Evolutionary conservation across 2,113 vertebrate species (phyloP).

Genomic region (Propithecus coquereli): DNA sequence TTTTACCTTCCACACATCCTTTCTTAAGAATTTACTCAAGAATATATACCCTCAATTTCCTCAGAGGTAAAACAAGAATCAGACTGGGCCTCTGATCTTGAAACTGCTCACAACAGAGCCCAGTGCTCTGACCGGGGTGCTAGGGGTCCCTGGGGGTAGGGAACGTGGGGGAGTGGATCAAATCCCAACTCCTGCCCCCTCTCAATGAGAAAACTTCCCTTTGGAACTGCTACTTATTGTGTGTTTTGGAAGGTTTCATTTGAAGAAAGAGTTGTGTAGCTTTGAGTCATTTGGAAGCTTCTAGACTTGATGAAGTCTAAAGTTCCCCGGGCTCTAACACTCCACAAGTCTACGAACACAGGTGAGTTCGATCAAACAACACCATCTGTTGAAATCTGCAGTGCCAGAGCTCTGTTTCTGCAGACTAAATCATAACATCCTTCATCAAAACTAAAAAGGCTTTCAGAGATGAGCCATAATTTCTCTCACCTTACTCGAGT

Average conservation of each 20-base stretch:
- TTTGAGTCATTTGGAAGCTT: background rate
- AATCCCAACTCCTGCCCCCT: background rate
- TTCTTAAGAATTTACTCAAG: slow-evolving; percentile 1
- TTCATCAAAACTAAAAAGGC: background rate
- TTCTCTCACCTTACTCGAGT: background rate
- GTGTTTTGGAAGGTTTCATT: background rate
- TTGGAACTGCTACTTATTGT: background rate
- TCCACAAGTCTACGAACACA: background rate
- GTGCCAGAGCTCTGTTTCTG: background rate
- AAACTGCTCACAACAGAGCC: background rate
- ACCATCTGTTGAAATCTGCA: background rate
- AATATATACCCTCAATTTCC: background rate
- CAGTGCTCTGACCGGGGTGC: background rate
- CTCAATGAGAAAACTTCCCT: background rate
- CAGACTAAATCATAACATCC: background rate
- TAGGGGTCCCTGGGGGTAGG: background rate
- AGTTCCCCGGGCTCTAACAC: background rate
- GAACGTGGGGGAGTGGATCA: background rate
- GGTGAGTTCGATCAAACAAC: background rate
- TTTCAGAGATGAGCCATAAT: background rate
- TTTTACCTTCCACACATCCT: background rate
- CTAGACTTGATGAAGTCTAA: background rate
- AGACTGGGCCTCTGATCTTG: background rate
- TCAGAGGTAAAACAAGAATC: background rate
- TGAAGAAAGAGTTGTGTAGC: background rate